These are phyloP conservation scores for Mastacembelus armatus DNA, from an alignment of 2,797 vertebrate genomes.

Conservation along the genomic window DNA sequence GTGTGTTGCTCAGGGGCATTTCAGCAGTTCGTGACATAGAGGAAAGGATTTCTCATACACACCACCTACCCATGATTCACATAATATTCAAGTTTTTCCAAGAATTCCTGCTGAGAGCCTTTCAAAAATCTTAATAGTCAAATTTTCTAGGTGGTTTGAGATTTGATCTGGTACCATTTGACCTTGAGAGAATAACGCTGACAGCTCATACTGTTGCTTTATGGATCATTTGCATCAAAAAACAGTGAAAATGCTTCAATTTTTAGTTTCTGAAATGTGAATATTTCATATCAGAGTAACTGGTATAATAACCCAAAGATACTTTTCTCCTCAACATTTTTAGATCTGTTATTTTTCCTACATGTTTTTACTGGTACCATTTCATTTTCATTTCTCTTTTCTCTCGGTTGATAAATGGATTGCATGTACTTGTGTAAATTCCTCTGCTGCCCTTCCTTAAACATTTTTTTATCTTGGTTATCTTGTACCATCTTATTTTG, in stretches of 20 bases:
- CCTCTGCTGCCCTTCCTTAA: constrained; percentile 13
- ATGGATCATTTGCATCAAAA: too few species aligned
- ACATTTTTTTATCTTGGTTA: neutral
- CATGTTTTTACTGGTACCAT: neutral
- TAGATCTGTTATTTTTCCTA: neutral
- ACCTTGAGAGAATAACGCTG: neutral
- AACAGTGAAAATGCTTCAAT: too few species aligned
- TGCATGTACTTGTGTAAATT: constrained; percentile 13
- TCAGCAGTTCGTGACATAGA: neutral
- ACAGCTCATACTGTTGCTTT: neutral
- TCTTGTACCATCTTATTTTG: constrained; percentile 26
- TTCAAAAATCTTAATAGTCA: neutral
- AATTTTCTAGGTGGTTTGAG: too few species aligned
- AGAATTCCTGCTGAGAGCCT: too few species aligned
- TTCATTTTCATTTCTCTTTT: neutral
- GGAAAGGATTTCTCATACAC: neutral
- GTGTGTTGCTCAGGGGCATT: neutral
- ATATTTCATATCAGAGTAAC: too few species aligned
- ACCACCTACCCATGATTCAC: neutral
- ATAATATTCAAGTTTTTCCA: neutral
- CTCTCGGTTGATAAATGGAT: neutral
- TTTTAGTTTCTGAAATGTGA: too few species aligned
- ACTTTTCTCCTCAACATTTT: too few species aligned
- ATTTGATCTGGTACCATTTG: neutral
- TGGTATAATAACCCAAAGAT: too few species aligned